Base-by-base conservation (phyloP, 2,888 invertebrate species). In the Tromatobia lineatoria region DNA sequence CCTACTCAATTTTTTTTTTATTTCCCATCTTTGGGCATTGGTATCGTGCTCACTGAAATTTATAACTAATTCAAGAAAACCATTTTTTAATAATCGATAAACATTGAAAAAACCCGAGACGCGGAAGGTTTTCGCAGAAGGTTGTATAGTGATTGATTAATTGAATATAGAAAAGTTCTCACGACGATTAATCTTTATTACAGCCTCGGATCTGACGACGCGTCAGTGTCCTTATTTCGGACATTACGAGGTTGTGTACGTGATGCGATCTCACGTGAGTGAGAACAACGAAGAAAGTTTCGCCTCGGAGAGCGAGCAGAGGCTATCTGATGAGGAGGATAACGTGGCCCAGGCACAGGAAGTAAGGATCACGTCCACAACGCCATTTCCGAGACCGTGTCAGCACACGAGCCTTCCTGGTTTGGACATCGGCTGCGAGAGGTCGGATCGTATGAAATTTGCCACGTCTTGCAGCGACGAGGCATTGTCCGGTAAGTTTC, bases 401-500 rank as follows among this genome's bases (percentile, higher is more conserved):
- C 90, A 88, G 42, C 89, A 90, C 67, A 90, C 89, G 54, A 91
- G 89, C 74, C 88, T 92, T 71, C 90, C 90, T 38, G 89, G 90
- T 45, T 86, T 93, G 80, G 92, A 92, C 86, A 92, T 93, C 85
- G 93, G 93, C 70, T 93, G 93, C 88, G 91, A 90, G 84, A 91
- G 88, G 71, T 91, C 92, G 54, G 92, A 93, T 86, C 89, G 92
- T 61, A 93, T 93, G 92, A 92, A 93, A 81, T 90, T 91, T 76
- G 89, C 91, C 57, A 90, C 92, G 20, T 91, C 92, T 45, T 93
- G 93, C 88, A 89, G 88, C 85, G 92, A 93, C 84, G 92, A 93
- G 47, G 88, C 91, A 34, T 87, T 91, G 20, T 92, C 91, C 70
- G 93, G 90, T 90, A 80, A 89, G 89, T 88, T 74, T 54, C 61